phyloP scores from a whole-genome alignment of 2,113 vertebrate genomes.

The Percina caprodes region DNA sequence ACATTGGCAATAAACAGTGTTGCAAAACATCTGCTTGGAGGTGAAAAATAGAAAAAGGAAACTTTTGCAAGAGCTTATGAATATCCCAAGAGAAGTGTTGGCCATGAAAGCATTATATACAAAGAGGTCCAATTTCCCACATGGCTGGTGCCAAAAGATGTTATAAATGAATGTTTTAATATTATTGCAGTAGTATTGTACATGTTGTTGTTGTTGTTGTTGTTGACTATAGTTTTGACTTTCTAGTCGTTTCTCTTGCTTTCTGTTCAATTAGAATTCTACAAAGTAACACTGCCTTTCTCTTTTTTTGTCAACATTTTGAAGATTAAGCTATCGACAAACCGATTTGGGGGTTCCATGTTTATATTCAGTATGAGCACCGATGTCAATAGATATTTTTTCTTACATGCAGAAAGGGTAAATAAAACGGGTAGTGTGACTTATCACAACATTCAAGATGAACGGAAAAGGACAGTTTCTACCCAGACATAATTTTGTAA shows the following conservation, averaged over 20 bases:
- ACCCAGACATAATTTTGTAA: neutral
- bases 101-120: neutral
- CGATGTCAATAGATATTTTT: neutral
- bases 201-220: neutral
- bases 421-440: neutral
- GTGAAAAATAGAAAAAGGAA: neutral
- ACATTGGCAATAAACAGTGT: neutral
- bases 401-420: neutral
- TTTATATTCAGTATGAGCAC: neutral
- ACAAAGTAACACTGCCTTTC: neutral
- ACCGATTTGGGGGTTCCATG: neutral
- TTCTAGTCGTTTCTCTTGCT: neutral
- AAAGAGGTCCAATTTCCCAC: neutral
- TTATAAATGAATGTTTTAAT: neutral
- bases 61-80: too few species aligned
- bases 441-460: neutral
- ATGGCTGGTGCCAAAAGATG: neutral
- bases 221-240: neutral
- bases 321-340: neutral
- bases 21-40: neutral
- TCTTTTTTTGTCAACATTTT: neutral
- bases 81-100: neutral
- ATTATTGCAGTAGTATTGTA: neutral
- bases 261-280: neutral
- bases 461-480: neutral